Conservation (phyloP, 2,113 vertebrate species). For the Elephantulus edwardii region DNA sequence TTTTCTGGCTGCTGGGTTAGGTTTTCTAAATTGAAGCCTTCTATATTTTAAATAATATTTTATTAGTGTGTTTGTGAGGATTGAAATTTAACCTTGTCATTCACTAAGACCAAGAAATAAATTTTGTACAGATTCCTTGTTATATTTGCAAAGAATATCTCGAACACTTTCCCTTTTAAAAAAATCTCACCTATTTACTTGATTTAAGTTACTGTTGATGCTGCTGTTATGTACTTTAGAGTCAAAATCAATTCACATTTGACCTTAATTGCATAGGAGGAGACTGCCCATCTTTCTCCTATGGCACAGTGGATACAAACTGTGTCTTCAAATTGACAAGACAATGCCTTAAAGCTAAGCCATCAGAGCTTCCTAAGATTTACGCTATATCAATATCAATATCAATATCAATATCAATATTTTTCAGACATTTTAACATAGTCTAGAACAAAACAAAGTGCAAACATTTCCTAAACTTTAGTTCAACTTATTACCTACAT, state of each 20-base stretch:
- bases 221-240: no score
- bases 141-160: background rate
- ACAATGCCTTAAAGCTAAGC: no score
- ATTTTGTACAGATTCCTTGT: background rate
- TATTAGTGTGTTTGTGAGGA: background rate
- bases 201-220: background rate
- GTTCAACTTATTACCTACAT: background rate
- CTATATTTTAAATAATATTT: background rate
- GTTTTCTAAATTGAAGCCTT: no score
- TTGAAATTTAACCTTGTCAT: background rate
- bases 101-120: background rate
- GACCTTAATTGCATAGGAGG: no score
- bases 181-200: background rate
- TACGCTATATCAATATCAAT: no score
- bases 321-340: no score
- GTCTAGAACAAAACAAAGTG: constrained; percentile 10
- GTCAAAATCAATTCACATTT: no score
- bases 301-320: no score
- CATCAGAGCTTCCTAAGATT: no score
- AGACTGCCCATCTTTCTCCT: no score
- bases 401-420: background rate
- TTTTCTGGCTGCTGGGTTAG: no score
- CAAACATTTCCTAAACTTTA: background rate
- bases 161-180: background rate
- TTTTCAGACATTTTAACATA: background rate